Evolutionary conservation across 2,797 vertebrate genomes (phyloP), one percentile per base, ranked within the genome.

Genomic region (Alcedo atthis): DNA sequence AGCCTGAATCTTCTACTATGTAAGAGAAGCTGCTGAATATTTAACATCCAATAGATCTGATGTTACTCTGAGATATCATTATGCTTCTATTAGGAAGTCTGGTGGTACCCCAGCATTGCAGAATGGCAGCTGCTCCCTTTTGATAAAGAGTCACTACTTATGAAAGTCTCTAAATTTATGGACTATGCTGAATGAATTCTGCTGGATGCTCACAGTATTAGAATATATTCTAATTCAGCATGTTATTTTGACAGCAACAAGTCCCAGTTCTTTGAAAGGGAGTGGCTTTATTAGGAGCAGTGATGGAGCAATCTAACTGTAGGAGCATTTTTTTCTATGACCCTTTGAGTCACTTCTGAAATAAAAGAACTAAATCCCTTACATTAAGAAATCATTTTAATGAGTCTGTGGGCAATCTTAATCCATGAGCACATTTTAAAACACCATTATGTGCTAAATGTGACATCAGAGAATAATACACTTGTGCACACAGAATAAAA

Each of bases 11-110:
- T 76, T 83, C 81, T 75, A 35, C 71, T 59, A 5, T 73, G 37
- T 90, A 83, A 88, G 88, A 91, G 33, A 21, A 64, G 17, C 62
- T 92, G 46, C 74, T 94, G 93, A 96, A 94, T 95, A 92, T 90
- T 87, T 89, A 94, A 69, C 35, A 61, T 83, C 55, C 43, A 55
- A 48, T 57, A 57, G 91, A 89, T 42, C n/a, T 85, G 86, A 35
- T 61, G 55, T 90, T 89, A 67, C 70, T 78, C 48, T 54, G 76
- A 71, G 40, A 85, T 67, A 73, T 73, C 51, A 33, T 85, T 81
- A 57, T 35, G 55, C n/a, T 64, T 75, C 76, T 78, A 14, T 69
- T 67, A 61, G 90, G 48, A 90, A 89, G 73, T 11, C 53, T 69
- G 70, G 62, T 94, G 84, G 76, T 93, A 90, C 51, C 86, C 53